Evolutionary conservation across 2,797 vertebrate genomes (phyloP), one percentile per base, ranked within the genome.

Genomic region (Cryptoprocta ferox): DNA sequence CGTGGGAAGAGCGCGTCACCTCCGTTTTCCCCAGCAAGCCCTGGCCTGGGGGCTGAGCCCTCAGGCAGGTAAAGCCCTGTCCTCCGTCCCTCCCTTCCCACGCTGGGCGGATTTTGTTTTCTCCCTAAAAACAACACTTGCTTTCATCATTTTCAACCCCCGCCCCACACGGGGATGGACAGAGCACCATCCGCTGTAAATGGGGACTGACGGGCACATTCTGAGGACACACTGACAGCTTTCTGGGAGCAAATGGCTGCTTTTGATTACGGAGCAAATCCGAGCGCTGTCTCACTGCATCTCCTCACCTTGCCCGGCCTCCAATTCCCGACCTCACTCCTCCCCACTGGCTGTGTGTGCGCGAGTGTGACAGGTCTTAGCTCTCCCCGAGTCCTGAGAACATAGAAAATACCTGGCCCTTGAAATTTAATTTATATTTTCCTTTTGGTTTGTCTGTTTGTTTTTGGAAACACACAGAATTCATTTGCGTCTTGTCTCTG

Each of bases 281-380:
- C 12, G 73, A 73, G 35, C 6, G 0, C 0, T 0, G 0, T 9
- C 42, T 37, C 75, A 6, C 2, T n/a, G 3, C 37, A 18, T 13
- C 6, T 37, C 63, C 21, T 71, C 28, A 8, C 59, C 11, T 14
- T 2, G 21, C 87, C 39, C 1, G 39, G 19, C 26, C 53, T 26
- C n/a, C 30, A 0, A 0, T 13, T 45, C 73, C n/a, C 1, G 5
- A 1, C 9, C 59, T 48, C 75, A 2, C 79, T 4, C 53, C 42
- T 65, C 53, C 68, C 15, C 39, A 30, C 2, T 4, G 39, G 28
- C 7, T 16, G n/a, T 14, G 50, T 11, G 28, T 18, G 10, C 5
- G 66, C n/a, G 53, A 4, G 26, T 14, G 5, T 10, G 50, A 8
- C 35, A 37, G 56, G 30, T 2, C 5, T 12, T 4, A 28, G 9